These are phyloP conservation scores for Cosmopolites sordidus DNA, from an alignment of 2,888 invertebrate species.

Conservation along the genomic window DNA sequence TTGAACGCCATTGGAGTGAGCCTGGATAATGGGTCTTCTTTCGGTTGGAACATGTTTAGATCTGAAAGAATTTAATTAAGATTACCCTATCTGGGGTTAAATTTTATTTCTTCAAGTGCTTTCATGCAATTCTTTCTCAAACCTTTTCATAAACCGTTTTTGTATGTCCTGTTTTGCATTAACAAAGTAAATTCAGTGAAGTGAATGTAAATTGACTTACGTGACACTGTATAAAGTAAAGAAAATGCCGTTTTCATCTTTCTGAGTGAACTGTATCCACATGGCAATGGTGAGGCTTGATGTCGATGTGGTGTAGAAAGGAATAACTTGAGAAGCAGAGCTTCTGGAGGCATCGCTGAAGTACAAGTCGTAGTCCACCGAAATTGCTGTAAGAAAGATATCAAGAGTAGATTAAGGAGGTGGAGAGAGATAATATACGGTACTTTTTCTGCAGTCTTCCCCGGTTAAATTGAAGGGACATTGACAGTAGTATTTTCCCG, in stretches of 20 bases:
- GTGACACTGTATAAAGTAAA: slow-evolving; percentile 88
- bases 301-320: slow-evolving; percentile 75
- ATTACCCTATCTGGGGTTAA: too few species aligned
- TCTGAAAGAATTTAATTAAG: slow-evolving; percentile 50
- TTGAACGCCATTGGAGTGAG: slow-evolving; percentile 89
- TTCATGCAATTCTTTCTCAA: too few species aligned
- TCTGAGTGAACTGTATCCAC: slow-evolving; percentile 94
- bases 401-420: slow-evolving; percentile 6
- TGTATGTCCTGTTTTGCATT: too few species aligned
- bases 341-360: slow-evolving; percentile 88
- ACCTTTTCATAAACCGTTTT: too few species aligned
- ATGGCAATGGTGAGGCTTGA: slow-evolving; percentile 83
- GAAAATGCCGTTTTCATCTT: slow-evolving; percentile 89
- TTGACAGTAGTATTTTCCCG: slow-evolving; percentile 88
- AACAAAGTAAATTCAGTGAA: too few species aligned
- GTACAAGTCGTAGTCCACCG: slow-evolving; percentile 96
- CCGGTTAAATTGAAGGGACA: slow-evolving; percentile 97
- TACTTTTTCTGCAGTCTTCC: slow-evolving; percentile 93
- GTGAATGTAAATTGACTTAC: slow-evolving; percentile 47
- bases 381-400: slow-evolving; percentile 68
- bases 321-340: slow-evolving; percentile 88
- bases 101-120: too few species aligned
- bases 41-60: slow-evolving; percentile 74
- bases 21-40: slow-evolving; percentile 80
- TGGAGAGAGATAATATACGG: background rate